These are phyloP conservation scores for Micronycteris hirsuta DNA, from an alignment of 2,113 vertebrate species.

Conservation along the genomic window DNA sequence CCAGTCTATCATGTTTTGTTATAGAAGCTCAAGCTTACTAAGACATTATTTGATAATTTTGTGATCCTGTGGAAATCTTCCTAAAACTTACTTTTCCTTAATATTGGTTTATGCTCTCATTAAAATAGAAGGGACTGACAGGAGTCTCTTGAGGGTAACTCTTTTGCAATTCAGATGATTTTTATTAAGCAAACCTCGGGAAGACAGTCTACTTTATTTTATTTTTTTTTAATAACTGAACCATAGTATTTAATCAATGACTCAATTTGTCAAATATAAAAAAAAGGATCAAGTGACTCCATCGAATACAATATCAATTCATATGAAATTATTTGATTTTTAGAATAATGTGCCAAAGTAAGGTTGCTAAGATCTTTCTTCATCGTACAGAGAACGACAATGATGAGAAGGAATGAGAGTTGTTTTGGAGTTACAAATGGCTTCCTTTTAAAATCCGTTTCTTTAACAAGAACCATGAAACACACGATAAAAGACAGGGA, in stretches of 20 bases:
- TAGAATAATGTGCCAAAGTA: neutral
- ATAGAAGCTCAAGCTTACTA: neutral
- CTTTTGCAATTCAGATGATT: constrained; percentile 62
- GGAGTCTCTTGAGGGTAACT: neutral
- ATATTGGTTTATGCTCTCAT: constrained; percentile 44
- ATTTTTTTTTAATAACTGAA: constrained; percentile 29
- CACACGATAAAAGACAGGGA: constrained; percentile 1
- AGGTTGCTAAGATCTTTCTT: constrained; percentile 4
- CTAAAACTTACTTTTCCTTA: constrained; percentile 43
- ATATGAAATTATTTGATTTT: neutral
- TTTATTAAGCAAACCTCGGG: constrained; percentile 40
- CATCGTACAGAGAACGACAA: neutral
- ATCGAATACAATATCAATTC: neutral
- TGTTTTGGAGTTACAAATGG: constrained; percentile 19
- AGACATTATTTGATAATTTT: neutral
- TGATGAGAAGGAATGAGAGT: neutral
- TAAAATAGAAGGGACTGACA: constrained; percentile 23
- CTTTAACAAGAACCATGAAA: constrained; percentile 43
- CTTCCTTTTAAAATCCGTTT: constrained; percentile 36
- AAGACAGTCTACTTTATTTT: constrained; percentile 4
- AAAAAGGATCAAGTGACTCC: neutral
- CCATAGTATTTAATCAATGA: constrained; percentile 44
- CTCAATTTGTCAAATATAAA: constrained; percentile 34
- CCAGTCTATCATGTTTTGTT: neutral
- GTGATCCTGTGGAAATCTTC: constrained; percentile 38